A percentile compares a stretch with the other conserved stretches of the same genome.
Conservation (phyloP, 2,888 invertebrate species). For the Helleia helle region DNA sequence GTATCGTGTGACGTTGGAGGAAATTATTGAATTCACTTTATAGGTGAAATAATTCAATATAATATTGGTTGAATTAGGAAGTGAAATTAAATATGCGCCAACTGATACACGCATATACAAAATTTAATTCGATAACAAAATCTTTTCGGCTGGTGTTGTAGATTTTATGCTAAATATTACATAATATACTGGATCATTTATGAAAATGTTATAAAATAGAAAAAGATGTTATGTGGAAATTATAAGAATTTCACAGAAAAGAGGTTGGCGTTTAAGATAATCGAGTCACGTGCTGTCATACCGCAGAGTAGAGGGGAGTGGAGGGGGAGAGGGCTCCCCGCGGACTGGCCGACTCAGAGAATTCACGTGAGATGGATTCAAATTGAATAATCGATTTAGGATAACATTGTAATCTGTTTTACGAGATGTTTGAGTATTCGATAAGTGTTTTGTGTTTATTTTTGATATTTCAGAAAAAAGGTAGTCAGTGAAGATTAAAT, state of each 20-base stretch:
- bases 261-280: slow-evolving; percentile 11
- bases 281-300: slow-evolving; percentile 20
- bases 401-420: slow-evolving; percentile 25
- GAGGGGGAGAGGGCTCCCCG: slow-evolving; percentile 4
- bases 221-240: neutral
- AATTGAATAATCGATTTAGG: slow-evolving; percentile 56
- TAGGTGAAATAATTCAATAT: too few relatives aligned
- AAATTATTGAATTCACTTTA: slow-evolving; percentile 2
- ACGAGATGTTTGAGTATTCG: slow-evolving; percentile 7
- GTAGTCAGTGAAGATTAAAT: too few relatives aligned
- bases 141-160: too few relatives aligned
- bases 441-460: neutral
- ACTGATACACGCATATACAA: too few relatives aligned
- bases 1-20: neutral
- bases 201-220: slow-evolving; percentile 14
- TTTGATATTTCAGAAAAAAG: neutral
- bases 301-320: slow-evolving; percentile 12
- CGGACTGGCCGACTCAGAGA: slow-evolving; percentile 38
- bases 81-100: too few relatives aligned
- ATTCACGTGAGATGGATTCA: slow-evolving; percentile 50
- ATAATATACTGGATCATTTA: too few relatives aligned
- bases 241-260: slow-evolving; percentile 2
- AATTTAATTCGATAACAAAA: too few relatives aligned
- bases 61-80: too few relatives aligned
- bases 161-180: too few relatives aligned